Evolutionary conservation across 2,888 invertebrate species (phyloP).

Genomic region (Furcula furcula): DNA sequence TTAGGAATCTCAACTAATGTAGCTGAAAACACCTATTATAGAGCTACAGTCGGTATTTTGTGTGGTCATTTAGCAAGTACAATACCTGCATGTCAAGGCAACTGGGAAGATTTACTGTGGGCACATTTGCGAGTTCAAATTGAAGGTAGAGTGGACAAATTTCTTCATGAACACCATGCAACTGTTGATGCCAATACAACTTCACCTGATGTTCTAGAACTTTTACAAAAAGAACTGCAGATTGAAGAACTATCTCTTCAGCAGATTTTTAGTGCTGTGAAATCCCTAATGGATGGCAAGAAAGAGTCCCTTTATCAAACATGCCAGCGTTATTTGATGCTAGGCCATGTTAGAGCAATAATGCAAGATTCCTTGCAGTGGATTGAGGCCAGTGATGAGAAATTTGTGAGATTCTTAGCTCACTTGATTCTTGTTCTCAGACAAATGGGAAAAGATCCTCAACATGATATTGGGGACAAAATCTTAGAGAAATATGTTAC

Average conservation of each 20-base stretch:
- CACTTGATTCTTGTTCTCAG: slow-evolving; percentile 93
- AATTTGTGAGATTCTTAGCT: slow-evolving; percentile 89
- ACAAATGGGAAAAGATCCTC: slow-evolving; percentile 87
- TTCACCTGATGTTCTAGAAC: slow-evolving; percentile 60
- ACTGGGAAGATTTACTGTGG: slow-evolving; percentile 96
- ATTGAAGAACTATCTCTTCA: slow-evolving; percentile 63
- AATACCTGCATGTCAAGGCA: slow-evolving; percentile 87
- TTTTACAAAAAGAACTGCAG: slow-evolving; percentile 61
- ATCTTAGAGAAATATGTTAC: slow-evolving; percentile 89
- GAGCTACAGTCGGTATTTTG: slow-evolving; percentile 88
- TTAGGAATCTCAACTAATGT: slow-evolving; percentile 82
- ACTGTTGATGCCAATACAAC: slow-evolving; percentile 71
- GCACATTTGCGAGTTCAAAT: slow-evolving; percentile 91
- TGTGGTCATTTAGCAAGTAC: slow-evolving; percentile 92
- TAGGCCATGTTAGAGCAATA: slow-evolving; percentile 89
- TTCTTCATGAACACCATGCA: slow-evolving; percentile 69
- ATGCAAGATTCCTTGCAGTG: slow-evolving; percentile 87
- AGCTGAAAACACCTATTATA: slow-evolving; percentile 78
- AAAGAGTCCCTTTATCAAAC: slow-evolving; percentile 86
- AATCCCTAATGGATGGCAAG: slow-evolving; percentile 77
- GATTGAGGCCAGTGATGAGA: slow-evolving; percentile 78
- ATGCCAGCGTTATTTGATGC: slow-evolving; percentile 92
- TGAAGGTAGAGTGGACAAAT: slow-evolving; percentile 90
- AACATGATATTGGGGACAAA: slow-evolving; percentile 87
- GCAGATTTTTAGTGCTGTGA: slow-evolving; percentile 69